These are phyloP conservation scores for Agonum fuliginosum DNA, from an alignment of 2,888 invertebrate genomes.

Conservation along the genomic window DNA sequence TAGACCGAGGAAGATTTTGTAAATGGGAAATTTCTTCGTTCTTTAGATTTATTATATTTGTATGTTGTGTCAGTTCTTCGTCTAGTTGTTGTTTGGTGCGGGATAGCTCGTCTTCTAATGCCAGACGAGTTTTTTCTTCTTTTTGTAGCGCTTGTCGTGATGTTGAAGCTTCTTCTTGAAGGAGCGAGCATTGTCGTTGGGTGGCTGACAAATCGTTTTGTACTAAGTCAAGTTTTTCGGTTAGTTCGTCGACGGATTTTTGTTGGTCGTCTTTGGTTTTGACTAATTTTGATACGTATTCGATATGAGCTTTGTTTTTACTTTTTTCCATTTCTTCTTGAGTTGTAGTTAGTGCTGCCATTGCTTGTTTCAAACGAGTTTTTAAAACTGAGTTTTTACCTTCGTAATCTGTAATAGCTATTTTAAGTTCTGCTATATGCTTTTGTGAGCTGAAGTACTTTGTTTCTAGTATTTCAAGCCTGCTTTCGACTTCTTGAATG, in stretches of 20 bases:
- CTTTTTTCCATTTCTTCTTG: constrained; percentile 82
- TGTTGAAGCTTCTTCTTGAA: constrained; percentile 71
- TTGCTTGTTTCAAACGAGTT: constrained; percentile 67
- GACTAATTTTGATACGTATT: constrained; percentile 53
- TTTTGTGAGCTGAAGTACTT: constrained; percentile 64
- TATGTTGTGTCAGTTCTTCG: constrained; percentile 72
- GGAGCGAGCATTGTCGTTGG: constrained; percentile 70
- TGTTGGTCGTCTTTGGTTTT: constrained; percentile 72
- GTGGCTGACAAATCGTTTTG: constrained; percentile 71
- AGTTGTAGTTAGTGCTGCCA: constrained; percentile 66
- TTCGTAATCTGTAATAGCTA: constrained; percentile 20
- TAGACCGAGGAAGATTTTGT: constrained; percentile 70
- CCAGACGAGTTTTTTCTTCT: constrained; percentile 71
- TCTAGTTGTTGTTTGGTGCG: constrained; percentile 66
- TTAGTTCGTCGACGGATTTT: constrained; percentile 70
- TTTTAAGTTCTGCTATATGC: constrained; percentile 17
- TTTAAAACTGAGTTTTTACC: constrained; percentile 67
- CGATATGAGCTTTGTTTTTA: constrained; percentile 80
- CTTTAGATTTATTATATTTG: constrained; percentile 70
- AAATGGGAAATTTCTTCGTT: constrained; percentile 71
- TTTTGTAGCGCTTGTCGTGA: constrained; percentile 70
- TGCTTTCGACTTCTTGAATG: constrained; percentile 63
- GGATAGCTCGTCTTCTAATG: constrained; percentile 72
- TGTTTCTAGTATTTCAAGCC: constrained; percentile 67
- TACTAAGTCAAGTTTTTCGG: constrained; percentile 73